Evolutionary conservation across 2,797 vertebrate species (phyloP), one percentile per base, ranked within the genome.

Genomic region (Phrynocephalus vlangalii): DNA sequence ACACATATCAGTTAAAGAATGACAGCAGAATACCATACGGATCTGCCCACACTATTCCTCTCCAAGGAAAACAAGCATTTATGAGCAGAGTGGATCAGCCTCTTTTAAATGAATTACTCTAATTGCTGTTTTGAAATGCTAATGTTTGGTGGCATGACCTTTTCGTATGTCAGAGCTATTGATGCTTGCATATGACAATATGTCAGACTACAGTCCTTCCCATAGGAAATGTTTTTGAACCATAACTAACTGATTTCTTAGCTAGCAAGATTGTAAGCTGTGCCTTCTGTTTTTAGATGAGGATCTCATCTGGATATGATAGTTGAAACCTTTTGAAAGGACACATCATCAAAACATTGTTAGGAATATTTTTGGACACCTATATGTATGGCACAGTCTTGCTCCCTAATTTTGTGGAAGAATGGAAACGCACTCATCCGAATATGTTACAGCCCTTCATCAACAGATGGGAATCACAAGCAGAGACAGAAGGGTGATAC

Each of bases 81-180:
- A 63, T 76, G 22, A 20, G 66, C 84, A 91, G 30, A 0, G 0
- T 63, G 78, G 83, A 91, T 79, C 63, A 67, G 0, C 1, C 48
- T 86, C 63, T 95, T 92, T 94, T 89, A 90, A 92, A 93, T 78
- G 33, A 90, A 87, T 95, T 90, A 87, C 52, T 89, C 24, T 86
- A 90, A 86, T 84, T 89, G 79, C 81, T 90, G 44, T 71, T 94
- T 88, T 24, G 8, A 90, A 91, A 92, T 90, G 90, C 79, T 93
- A 92, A 95, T 95, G 79, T 87, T 91, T 92, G 81, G 56, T 94
- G 94, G 91, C 92, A 60, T 44, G 92, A 95, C 92, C 94, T 97
- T 96, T 95, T 94, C 91, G 84, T 79, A 86, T 87, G 90, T 90
- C 95, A 95, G 72, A 87, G 81, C 77, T 86, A 83, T 26, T 89